These are phyloP conservation scores for Abramis brama DNA, from an alignment of 2,113 vertebrate species.

Conservation along the genomic window DNA sequence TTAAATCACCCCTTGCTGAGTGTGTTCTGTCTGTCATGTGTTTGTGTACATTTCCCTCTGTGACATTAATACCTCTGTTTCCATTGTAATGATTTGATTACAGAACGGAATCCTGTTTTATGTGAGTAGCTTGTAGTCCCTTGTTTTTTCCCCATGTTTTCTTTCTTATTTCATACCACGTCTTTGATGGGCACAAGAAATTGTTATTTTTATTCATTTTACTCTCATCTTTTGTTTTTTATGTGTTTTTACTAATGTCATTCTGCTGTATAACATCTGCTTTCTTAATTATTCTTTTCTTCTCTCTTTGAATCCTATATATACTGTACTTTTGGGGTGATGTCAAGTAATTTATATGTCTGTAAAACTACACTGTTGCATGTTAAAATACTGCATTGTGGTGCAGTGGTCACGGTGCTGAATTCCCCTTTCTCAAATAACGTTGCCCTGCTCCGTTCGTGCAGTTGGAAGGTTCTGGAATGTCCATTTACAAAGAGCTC, in stretches of 20 bases:
- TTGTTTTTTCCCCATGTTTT: conserved; percentile 56
- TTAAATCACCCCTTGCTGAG: not conserved
- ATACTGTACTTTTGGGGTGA: not conserved
- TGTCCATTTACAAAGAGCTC: conserved; percentile 24
- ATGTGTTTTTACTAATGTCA: not conserved
- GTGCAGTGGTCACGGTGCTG: not conserved
- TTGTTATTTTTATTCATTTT: conserved; percentile 1
- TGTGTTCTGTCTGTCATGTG: conserved; percentile 4
- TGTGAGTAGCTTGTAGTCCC: conserved; percentile 84
- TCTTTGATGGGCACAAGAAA: not conserved
- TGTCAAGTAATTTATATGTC: not conserved
- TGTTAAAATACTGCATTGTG: conserved; percentile 4
- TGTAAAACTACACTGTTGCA: not conserved
- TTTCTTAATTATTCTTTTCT: not conserved
- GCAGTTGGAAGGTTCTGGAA: not conserved
- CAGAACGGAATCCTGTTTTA: conserved; percentile 82
- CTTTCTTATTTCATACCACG: conserved; percentile 52
- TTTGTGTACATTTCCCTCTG: conserved; percentile 51
- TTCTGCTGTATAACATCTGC: not conserved
- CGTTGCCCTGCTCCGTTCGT: not conserved
- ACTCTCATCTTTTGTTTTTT: not conserved
- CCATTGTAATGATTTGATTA: conserved; percentile 70
- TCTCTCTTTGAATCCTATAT: not conserved
- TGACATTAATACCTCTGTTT: conserved; percentile 69
- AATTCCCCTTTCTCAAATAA: not conserved